Evolutionary conservation across 2,113 vertebrate genomes (phyloP).

Genomic region (Etia nguti): DNA sequence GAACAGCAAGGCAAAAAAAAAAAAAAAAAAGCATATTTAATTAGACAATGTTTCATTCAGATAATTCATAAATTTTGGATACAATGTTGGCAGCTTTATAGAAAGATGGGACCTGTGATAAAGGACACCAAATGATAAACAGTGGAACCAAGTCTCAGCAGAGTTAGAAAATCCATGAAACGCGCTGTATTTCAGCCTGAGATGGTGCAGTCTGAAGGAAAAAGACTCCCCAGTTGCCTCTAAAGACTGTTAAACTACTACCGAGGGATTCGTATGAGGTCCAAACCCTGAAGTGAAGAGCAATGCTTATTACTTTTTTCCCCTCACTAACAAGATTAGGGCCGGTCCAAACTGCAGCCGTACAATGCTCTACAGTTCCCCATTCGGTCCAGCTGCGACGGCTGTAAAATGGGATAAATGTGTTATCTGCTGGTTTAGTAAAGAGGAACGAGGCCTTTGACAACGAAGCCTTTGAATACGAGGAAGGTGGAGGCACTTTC

Average conservation of each 20-base stretch:
- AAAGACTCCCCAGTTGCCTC: not conserved
- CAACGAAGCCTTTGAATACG: not conserved
- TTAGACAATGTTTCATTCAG: not conserved
- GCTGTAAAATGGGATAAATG: conserved; percentile 40
- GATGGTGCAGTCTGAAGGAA: not conserved
- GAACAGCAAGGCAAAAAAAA: not conserved
- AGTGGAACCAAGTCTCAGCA: not conserved
- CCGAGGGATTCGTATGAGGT: not conserved
- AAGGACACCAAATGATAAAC: not conserved
- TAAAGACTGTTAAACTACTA: not conserved
- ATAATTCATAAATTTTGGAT: not conserved
- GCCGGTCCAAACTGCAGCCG: not conserved
- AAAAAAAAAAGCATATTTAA: not conserved
- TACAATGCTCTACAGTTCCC: conserved; percentile 24
- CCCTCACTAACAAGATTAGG: conserved; percentile 25
- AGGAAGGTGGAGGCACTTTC: conserved; percentile 31
- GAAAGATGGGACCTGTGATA: not conserved
- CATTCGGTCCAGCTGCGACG: not conserved
- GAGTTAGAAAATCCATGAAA: not conserved
- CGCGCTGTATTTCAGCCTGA: not conserved
- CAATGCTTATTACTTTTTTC: not conserved
- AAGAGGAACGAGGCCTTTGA: not conserved
- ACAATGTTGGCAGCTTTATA: not conserved
- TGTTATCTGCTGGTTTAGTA: not conserved
- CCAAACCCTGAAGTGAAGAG: not conserved